A percentile compares a stretch with the other conserved stretches of the same genome.
Evolutionary conservation across 1,140 invertebrate genomes (phyloP).

Genomic region (Cyphomyrmex costatus): DNA sequence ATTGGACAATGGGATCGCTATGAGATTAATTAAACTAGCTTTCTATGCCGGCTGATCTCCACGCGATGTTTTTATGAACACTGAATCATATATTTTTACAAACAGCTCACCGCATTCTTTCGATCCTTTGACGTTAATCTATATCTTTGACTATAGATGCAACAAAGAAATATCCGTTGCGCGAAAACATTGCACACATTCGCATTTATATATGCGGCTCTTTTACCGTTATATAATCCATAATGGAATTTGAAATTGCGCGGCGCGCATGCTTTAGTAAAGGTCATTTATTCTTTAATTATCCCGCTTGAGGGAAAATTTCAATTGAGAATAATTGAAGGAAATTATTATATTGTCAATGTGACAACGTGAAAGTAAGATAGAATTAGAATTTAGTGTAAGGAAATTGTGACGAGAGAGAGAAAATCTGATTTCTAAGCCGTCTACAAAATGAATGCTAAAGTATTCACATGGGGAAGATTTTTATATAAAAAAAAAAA

Average conservation of each 20-base stretch:
- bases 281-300: conserved; percentile 32
- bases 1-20: background rate
- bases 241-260: conserved; percentile 37
- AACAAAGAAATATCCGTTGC: background rate
- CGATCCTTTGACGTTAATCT: conserved; percentile 44
- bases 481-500: too few relatives aligned
- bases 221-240: conserved; percentile 45
- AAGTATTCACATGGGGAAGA: too few relatives aligned
- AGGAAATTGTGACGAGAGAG: background rate
- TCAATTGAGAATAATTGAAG: background rate
- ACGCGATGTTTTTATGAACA: conserved; percentile 20
- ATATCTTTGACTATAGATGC: background rate
- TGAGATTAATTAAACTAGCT: conserved; percentile 19
- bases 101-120: conserved; percentile 3
- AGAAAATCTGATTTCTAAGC: background rate
- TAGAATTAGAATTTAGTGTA: background rate
- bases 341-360: background rate
- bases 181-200: conserved; percentile 13
- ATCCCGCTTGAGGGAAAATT: background rate
- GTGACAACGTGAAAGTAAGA: conserved; percentile 46
- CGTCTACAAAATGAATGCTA: too few relatives aligned
- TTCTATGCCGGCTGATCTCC: conserved; percentile 3
- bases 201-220: conserved; percentile 21
- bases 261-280: background rate
- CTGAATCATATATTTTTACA: conserved; percentile 37